A percentile compares a stretch with the other conserved stretches of the same genome.
Evolutionary conservation across 2,113 vertebrate species (phyloP).

Genomic region (Leptobrachium ailaonicum): DNA sequence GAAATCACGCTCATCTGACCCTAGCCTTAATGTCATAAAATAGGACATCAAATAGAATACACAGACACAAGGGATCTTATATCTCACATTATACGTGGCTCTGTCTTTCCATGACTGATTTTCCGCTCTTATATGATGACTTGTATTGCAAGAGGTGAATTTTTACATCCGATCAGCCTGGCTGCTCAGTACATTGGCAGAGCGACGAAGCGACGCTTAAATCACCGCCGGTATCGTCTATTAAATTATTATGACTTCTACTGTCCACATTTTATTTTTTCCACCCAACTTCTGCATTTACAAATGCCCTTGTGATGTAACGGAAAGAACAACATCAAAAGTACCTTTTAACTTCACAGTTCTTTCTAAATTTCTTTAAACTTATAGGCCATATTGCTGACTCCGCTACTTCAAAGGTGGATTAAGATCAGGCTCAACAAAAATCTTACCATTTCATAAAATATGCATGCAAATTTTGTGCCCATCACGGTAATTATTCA

Average conservation of each 20-base stretch:
- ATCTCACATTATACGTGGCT: too few relatives aligned
- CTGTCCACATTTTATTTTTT: constrained; percentile 63
- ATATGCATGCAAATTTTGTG: constrained; percentile 73
- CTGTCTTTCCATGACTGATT: too few relatives aligned
- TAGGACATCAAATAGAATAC: too few relatives aligned
- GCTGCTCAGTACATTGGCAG: neutral
- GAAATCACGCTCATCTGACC: too few relatives aligned
- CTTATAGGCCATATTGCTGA: constrained; percentile 75
- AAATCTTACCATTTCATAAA: constrained; percentile 74
- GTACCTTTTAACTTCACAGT: constrained; percentile 77
- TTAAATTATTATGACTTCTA: constrained; percentile 54
- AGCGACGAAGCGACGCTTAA: neutral
- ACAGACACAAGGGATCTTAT: too few relatives aligned
- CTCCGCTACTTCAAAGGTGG: constrained; percentile 77
- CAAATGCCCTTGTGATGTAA: constrained; percentile 73
- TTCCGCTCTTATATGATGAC: too few relatives aligned
- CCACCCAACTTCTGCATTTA: constrained; percentile 57
- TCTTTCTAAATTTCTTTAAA: constrained; percentile 81
- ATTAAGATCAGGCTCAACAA: constrained; percentile 72
- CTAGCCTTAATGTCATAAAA: too few relatives aligned
- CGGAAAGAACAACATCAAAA: constrained; percentile 80
- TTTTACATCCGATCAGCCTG: too few relatives aligned
- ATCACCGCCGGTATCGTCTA: neutral
- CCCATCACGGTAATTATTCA: constrained; percentile 72
- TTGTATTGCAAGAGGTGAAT: too few relatives aligned